Evolutionary conservation across 2,797 vertebrate genomes (phyloP).

Genomic region (Clarias platycephalus): DNA sequence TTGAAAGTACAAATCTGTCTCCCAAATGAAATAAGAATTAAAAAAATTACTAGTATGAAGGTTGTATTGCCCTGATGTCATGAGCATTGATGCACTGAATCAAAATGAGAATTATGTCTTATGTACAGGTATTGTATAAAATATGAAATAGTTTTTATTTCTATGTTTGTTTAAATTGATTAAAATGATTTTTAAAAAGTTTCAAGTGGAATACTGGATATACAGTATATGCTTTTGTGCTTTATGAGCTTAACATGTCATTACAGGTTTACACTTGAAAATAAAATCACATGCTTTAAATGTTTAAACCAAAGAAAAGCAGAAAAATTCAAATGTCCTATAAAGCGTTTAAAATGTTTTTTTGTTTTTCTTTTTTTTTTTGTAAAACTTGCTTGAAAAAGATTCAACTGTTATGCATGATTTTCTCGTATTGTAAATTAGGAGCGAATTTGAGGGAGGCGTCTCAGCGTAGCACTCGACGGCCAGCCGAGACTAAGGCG

Average conservation of each 20-base stretch:
- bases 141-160: not conserved
- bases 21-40: not conserved
- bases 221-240: not conserved
- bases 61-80: not conserved
- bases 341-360: not conserved
- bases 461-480: not conserved
- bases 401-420: not conserved
- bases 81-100: not conserved
- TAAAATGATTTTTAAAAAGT: not conserved
- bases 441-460: not conserved
- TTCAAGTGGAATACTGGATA: not conserved
- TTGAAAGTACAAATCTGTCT: not conserved
- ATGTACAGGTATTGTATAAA: too few relatives aligned
- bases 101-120: too few relatives aligned
- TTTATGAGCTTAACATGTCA: not conserved
- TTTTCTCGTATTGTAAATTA: not conserved
- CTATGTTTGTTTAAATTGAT: not conserved
- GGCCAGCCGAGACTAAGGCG: not conserved
- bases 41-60: not conserved
- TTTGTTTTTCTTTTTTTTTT: not conserved
- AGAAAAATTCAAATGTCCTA: not conserved
- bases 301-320: not conserved
- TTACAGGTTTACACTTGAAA: too few relatives aligned
- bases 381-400: not conserved
- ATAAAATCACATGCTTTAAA: not conserved